These are phyloP conservation scores for Lepus americanus DNA, from an alignment of 2,113 vertebrate species.

Conservation along the genomic window DNA sequence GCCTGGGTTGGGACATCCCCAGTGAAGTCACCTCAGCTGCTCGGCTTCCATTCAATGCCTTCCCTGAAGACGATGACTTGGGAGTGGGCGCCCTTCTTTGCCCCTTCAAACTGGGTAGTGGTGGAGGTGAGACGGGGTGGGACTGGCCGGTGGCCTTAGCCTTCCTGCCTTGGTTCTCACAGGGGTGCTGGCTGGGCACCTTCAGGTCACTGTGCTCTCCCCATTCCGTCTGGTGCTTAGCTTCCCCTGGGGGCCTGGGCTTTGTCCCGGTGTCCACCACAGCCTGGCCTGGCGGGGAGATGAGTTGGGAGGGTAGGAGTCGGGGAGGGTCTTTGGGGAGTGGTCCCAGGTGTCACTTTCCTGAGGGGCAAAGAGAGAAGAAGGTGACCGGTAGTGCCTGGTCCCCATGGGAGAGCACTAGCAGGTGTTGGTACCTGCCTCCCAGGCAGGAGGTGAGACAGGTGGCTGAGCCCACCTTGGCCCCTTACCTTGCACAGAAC, in stretches of 20 bases:
- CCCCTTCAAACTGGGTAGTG: no score
- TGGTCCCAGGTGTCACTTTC: background rate
- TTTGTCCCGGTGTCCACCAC: background rate
- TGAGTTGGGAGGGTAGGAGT: background rate
- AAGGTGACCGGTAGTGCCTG: no score
- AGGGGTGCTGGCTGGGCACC: no score
- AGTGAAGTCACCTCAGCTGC: background rate
- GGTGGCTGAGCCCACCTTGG: background rate
- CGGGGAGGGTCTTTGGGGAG: background rate
- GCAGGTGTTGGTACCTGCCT: background rate
- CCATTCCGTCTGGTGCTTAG: background rate
- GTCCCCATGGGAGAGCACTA: background rate
- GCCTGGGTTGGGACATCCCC: no score
- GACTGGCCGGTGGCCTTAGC: background rate
- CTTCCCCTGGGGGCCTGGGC: background rate
- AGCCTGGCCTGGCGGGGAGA: background rate
- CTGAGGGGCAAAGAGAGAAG: background rate
- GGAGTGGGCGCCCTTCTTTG: background rate
- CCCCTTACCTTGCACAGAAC: rapidly evolving
- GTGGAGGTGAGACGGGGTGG: rapidly evolving
- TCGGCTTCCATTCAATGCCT: background rate
- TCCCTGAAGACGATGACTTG: background rate
- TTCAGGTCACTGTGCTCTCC: no score
- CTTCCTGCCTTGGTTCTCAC: background rate
- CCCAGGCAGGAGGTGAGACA: background rate